Conservation (phyloP, 2,113 vertebrate genomes). For the Antennarius striatus region DNA sequence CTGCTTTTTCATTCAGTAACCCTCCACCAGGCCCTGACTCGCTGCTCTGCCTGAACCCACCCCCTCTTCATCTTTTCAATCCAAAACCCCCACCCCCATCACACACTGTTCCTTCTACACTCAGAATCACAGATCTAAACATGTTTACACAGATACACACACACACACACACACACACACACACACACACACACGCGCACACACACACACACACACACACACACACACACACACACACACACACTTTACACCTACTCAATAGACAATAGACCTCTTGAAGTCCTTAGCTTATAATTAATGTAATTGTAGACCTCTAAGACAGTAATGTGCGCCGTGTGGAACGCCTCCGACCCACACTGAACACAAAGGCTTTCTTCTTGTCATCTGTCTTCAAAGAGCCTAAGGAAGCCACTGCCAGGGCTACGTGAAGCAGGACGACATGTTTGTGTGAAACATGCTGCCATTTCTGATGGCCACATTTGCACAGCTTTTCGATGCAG, state of each 20-base stretch:
- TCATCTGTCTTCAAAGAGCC: conserved; percentile 33
- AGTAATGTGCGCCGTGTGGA: conserved; percentile 57
- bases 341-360: conserved; percentile 30
- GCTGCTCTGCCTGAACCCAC: conserved; percentile 20
- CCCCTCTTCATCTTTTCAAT: conserved; percentile 28
- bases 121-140: no score
- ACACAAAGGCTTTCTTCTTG: conserved; percentile 54
- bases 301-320: conserved; percentile 71
- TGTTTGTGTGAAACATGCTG: conserved; percentile 46
- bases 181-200: background rate
- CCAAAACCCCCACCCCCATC: conserved; percentile 3
- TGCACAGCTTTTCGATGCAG: no score
- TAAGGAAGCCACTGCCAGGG: conserved; percentile 38
- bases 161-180: background rate
- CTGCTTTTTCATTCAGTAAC: conserved; percentile 60
- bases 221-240: conserved; percentile 1
- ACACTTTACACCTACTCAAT: conserved; percentile 18
- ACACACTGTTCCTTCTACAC: background rate
- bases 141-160: background rate
- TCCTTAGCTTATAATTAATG: conserved; percentile 61
- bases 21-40: conserved; percentile 41
- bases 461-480: no score
- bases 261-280: conserved; percentile 64
- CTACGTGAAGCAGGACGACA: conserved; percentile 49
- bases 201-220: background rate